Conservation (phyloP, 2,797 vertebrate genomes). For the Bovichtus variegatus region DNA sequence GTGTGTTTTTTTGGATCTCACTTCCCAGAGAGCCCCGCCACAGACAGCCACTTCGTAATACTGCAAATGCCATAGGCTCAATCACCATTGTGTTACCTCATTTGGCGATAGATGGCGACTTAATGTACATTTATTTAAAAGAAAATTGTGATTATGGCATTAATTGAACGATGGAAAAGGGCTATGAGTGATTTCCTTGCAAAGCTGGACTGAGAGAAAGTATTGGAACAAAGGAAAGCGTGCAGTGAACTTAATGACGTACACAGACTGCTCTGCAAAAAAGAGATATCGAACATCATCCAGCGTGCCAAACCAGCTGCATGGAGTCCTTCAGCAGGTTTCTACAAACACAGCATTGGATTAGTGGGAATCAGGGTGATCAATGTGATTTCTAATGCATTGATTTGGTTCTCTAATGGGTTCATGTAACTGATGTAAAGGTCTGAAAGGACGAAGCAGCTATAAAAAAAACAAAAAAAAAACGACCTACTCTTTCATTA, state of each 20-base stretch:
- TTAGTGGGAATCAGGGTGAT: conserved; percentile 32
- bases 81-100: too few species aligned
- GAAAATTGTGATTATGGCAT: too few species aligned
- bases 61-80: too few species aligned
- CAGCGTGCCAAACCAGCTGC: background rate
- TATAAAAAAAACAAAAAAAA: too few species aligned
- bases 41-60: too few species aligned
- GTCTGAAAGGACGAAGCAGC: background rate
- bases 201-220: background rate
- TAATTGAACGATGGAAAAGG: background rate
- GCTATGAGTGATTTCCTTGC: background rate
- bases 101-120: too few species aligned
- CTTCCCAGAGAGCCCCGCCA: too few species aligned
- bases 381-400: conserved; percentile 27
- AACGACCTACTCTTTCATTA: background rate
- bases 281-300: background rate
- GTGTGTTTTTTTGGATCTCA: too few species aligned
- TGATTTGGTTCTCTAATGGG: conserved; percentile 24
- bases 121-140: too few species aligned
- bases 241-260: background rate
- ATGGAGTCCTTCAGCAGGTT: conserved; percentile 4
- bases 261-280: conserved; percentile 10
- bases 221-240: background rate
- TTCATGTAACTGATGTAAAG: conserved; percentile 23
- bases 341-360: conserved; percentile 14